Evolutionary conservation across 1,140 invertebrate species (phyloP), one percentile per base, ranked within the genome.

Genomic region (Grapholita molesta): DNA sequence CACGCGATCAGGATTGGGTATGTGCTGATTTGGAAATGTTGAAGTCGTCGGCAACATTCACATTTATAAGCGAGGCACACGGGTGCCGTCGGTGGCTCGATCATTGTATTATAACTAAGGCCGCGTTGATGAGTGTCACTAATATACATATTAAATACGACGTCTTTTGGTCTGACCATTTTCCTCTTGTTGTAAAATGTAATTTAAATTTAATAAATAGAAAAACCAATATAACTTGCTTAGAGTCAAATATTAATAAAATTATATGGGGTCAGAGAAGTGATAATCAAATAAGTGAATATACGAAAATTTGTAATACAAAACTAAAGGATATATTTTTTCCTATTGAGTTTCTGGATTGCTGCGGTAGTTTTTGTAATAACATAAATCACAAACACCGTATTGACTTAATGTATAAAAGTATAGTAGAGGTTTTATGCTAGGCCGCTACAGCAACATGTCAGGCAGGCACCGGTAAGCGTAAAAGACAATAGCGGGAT

Each of bases 201-300:
- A 38, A 67, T 6, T n/a, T 55, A 18, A 28, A 33, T 23, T 18
- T 53, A 33, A 24, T 15, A 35, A 65, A 11, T 21, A 24, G 3
- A 6, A 48, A 65, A 38, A 65, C 0, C 1, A 65, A 0, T 69
- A 18, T 21, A 1, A 8, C 5, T 4, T 1, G n/a, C 5, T n/a
- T 35, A 11, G 28, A n/a, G n/a, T n/a, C n/a, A n/a, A n/a, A n/a
- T n/a, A 30, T 9, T 25, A 64, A 30, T 64, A 32, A 28, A 2
- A 48, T 71, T 15, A 28, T 57, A 9, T 74, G 73, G 73, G 70
- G 73, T 9, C 32, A 67, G 6, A 67, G 73, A 15, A 32, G 21
- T 42, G 35, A 42, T 0, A 1, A 35, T 3, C 67, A 74, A 70
- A 65, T 66, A 12, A n/a, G 2, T n/a, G 32, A 42, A 12, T 74